Percentiles rank a stretch among this genome's conserved stretches.
These are phyloP conservation scores for Glyphotaelius pellucidus DNA, from an alignment of 2,888 invertebrate species.

Conservation along the genomic window DNA sequence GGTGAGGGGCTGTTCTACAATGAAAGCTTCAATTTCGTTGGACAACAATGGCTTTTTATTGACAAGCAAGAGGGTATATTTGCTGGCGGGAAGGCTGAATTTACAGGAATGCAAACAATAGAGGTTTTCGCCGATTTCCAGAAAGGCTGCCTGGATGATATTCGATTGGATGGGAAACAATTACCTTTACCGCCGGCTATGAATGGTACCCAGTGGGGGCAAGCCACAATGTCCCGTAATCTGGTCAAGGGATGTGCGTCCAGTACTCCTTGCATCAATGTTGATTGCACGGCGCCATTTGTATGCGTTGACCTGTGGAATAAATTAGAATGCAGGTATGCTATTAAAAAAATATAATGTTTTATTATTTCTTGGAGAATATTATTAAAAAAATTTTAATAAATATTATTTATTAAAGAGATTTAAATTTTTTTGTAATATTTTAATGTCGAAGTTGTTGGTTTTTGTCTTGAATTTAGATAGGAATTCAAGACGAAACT, in stretches of 20 bases:
- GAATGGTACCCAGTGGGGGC: constrained; percentile 97
- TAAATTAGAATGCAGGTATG: constrained; percentile 98
- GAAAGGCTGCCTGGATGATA: constrained; percentile 87
- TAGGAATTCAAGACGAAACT: too few relatives aligned
- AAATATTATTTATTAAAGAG: background rate
- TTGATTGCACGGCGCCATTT: constrained; percentile 94
- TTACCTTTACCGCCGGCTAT: constrained; percentile 95
- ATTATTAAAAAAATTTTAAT: too few relatives aligned
- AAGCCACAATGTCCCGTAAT: constrained; percentile 95
- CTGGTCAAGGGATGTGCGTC: constrained; percentile 95
- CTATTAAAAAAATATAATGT: background rate
- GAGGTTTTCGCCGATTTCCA: constrained; percentile 97
- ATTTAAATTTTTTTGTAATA: background rate
- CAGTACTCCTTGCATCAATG: constrained; percentile 95
- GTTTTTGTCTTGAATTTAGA: background rate
- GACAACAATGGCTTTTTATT: constrained; percentile 94
- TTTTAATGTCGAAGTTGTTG: background rate
- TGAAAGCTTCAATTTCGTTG: constrained; percentile 92
- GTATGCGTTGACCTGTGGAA: constrained; percentile 99
- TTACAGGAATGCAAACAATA: constrained; percentile 94
- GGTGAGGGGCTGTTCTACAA: constrained; percentile 96
- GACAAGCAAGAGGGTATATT: constrained; percentile 97
- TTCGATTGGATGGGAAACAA: constrained; percentile 94
- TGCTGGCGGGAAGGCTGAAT: constrained; percentile 97
- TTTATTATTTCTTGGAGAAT: constrained; percentile 54